Evolutionary conservation across 1,140 invertebrate species (phyloP).

Genomic region (Megalopta genalis): DNA sequence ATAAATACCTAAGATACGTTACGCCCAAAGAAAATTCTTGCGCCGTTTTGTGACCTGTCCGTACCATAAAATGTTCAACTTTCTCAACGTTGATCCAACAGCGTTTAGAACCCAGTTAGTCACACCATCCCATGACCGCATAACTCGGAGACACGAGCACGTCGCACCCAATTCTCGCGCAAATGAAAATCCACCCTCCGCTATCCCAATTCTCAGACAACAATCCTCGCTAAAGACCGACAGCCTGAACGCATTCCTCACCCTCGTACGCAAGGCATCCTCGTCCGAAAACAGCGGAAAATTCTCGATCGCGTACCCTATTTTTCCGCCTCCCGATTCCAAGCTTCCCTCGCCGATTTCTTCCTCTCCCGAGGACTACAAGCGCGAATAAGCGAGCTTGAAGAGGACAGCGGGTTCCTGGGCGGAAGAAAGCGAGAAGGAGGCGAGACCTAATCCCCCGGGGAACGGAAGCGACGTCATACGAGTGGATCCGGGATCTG

Average conservation of each 20-base stretch:
- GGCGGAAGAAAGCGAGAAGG: conserved; percentile 39
- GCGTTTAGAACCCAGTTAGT: too few species aligned
- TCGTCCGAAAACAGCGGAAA: conserved; percentile 29
- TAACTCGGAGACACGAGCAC: background rate
- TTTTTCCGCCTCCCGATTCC: conserved; percentile 19
- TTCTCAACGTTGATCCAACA: too few species aligned
- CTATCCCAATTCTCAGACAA: background rate
- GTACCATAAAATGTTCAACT: too few species aligned
- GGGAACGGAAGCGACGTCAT: conserved; percentile 58
- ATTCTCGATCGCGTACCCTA: conserved; percentile 41
- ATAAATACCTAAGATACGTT: too few species aligned
- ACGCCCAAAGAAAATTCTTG: too few species aligned
- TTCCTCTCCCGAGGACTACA: background rate
- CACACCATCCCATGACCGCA: too few species aligned
- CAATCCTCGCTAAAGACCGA: background rate
- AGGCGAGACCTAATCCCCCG: conserved; percentile 40
- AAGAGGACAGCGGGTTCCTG: conserved; percentile 18
- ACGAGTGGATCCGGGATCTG: conserved; percentile 59
- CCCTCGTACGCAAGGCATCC: background rate
- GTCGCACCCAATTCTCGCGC: background rate
- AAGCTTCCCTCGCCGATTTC: background rate
- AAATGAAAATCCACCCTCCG: background rate
- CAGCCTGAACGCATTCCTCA: background rate
- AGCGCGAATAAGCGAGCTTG: conserved; percentile 43
- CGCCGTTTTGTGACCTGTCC: too few species aligned